Evolutionary conservation across 2,113 vertebrate species (phyloP).

Genomic region (Chauna torquata): DNA sequence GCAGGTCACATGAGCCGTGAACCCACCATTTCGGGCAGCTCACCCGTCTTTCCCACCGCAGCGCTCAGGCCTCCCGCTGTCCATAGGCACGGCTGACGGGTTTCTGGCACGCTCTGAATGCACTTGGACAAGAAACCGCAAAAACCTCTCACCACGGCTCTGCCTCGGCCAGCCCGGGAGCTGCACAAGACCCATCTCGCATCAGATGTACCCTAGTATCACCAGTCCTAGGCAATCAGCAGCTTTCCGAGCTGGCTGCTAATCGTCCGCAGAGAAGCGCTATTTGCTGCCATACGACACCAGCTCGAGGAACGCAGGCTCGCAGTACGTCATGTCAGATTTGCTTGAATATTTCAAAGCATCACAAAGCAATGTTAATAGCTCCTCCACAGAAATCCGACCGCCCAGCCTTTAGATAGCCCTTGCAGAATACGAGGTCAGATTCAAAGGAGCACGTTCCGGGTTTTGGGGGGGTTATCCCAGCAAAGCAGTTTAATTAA

Average conservation of each 20-base stretch:
- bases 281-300: accelerated
- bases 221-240: background rate
- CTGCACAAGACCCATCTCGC: background rate
- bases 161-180: background rate
- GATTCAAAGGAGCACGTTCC: background rate
- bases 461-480: background rate
- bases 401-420: background rate
- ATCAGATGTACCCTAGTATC: accelerated
- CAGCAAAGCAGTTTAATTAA: conserved; percentile 8
- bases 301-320: background rate
- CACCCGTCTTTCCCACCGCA: accelerated
- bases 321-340: background rate
- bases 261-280: background rate
- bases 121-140: background rate
- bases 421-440: background rate
- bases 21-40: background rate
- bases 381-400: background rate
- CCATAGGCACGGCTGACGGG: too few relatives aligned
- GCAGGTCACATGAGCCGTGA: background rate
- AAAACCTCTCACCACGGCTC: too few relatives aligned
- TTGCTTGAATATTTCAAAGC: background rate
- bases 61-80: background rate
- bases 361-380: accelerated
- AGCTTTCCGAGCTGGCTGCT: background rate
- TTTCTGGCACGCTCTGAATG: background rate